A percentile compares a stretch with the other conserved stretches of the same genome.
Evolutionary conservation across 2,113 vertebrate species (phyloP).

Genomic region (Cyanoramphus novaezelandiae): DNA sequence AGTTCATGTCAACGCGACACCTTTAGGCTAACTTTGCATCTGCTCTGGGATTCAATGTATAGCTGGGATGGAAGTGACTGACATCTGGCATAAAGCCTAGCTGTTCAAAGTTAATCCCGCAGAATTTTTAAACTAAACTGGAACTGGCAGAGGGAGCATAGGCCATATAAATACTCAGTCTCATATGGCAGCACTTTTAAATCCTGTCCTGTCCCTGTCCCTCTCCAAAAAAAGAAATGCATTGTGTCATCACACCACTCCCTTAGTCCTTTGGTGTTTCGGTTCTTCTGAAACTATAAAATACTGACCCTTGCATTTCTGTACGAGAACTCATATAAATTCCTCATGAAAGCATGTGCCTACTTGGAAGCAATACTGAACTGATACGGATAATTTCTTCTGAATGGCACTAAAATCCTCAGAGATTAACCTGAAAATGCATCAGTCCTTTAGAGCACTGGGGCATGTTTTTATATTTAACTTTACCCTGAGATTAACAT

Average conservation of each 20-base stretch:
- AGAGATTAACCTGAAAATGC: neutral
- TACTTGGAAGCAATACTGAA: neutral
- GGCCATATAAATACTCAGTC: neutral
- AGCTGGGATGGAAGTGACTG: neutral
- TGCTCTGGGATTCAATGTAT: fast-evolving
- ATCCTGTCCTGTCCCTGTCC: neutral
- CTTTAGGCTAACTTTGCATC: neutral
- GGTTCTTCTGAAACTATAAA: neutral
- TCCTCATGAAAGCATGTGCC: neutral
- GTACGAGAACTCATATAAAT: neutral
- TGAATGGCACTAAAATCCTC: neutral
- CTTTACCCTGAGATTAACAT: neutral
- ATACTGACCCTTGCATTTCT: neutral
- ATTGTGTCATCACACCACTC: neutral
- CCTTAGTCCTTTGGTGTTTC: neutral
- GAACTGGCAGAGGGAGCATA: neutral
- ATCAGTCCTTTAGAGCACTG: neutral
- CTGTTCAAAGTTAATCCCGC: neutral
- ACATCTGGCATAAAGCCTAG: neutral
- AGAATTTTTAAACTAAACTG: neutral
- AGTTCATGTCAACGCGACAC: fast-evolving
- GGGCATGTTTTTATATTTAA: neutral
- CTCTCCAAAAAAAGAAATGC: neutral
- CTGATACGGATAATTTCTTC: neutral
- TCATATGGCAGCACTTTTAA: neutral